Evolutionary conservation across 2,113 vertebrate genomes (phyloP), one percentile per base, ranked within the genome.

Genomic region (Myotis yumanensis): DNA sequence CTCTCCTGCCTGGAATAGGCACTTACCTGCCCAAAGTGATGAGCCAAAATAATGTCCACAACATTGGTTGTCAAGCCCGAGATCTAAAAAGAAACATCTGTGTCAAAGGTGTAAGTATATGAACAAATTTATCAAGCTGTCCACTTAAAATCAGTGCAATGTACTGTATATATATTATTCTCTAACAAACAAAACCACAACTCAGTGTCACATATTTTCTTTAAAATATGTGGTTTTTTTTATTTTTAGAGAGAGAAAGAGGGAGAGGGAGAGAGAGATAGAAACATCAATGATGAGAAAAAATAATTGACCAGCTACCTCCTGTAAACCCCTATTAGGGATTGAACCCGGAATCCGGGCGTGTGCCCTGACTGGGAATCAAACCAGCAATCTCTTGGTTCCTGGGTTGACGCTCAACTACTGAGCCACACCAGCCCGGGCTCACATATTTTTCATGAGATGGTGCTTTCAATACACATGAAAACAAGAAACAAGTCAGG

Each of bases 1-100:
- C 32, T 87, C 71, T 86, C n/a, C 22, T n/a, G 37, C 64, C 8
- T 32, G 43, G 51, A 68, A 76, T 1, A 76, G 73, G 71, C 96
- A 98, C 99, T 99, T 98, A 99, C 99, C 18, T 98, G 98, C 87
- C 99, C 99, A 98, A 99, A 99, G 97, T 99, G 99, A 96, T 99
- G 99, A 7, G 97, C 98, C 98, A 99, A 98, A 97, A 99, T 99
- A 93, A 98, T 98, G 96, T 99, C 99, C 82, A 99, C 99, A 93
- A 99, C 96, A 97, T 99, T 99, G 93, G 98, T 99, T 73, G 99
- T 99, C 99, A 99, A 99, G 81, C 99, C 99, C 79, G 99, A 99
- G 96, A 99, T 97, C 99, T 99, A 96, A 59, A 98, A 90, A 97
- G 91, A 96, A 76, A 1, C 62, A 96, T 83, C 18, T 7, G 5